Evolutionary conservation across 1,140 invertebrate genomes (phyloP), one percentile per base, ranked within the genome.

Genomic region (Atta cephalotes): DNA sequence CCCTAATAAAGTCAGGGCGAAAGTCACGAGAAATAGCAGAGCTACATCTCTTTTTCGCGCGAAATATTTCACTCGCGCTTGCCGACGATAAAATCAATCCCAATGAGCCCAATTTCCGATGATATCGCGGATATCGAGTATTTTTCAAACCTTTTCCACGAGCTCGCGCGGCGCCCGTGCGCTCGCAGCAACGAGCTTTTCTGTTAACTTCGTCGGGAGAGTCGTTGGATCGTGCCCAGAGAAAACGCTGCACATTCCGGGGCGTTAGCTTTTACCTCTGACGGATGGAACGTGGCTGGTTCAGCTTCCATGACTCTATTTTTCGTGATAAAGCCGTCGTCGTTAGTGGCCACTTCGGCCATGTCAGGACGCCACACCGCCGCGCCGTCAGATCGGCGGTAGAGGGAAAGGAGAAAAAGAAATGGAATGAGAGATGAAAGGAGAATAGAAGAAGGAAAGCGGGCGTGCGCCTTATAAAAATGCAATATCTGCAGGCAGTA

Each of bases 401-500:
- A 72, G 31, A 56, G 70, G 58, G 39, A 6, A 0, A 14, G 16
- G 12, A 25, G 14, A 9, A 18, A 25, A 58, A 14, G 45, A 28
- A 60, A 28, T 31, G 78, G 25, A 16, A 39, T 18, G 31, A 31
- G 66, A 25, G 56, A 21, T n/a, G 45, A 74, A 31, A 68, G 78
- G 31, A 31, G 35, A 58, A 65, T 35, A 56, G 60, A 68, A 68
- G 74, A 45, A 12, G 16, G 45, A 21, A 28, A 56, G 71, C 18
- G 56, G 6, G 21, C 25, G 53, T 12, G 62, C 70, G 76, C 68
- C 87, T 91, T 90, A 91, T 91, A 90, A 91, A 91, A 91, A 89
- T 90, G 90, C 90, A 90, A 91, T 91, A 89, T 90, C 89, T 90
- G 80, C 89, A 84, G 76, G 62, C 79, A 79, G 68, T 89, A 86